phyloP scores from a whole-genome alignment of 1,140 invertebrate genomes.

The Oryctes rhinoceros region DNA sequence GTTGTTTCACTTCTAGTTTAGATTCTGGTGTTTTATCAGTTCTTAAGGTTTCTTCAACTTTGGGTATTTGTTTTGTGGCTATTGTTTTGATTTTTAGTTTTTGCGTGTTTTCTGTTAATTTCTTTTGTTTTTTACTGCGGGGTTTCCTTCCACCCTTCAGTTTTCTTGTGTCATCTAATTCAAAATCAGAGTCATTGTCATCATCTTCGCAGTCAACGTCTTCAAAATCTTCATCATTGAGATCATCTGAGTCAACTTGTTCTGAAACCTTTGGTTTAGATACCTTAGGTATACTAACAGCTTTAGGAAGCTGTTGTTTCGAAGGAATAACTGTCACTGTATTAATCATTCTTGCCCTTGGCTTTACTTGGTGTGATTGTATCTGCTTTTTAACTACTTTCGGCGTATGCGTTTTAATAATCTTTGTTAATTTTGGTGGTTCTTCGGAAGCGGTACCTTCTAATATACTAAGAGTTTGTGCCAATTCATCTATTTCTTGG shows the following conservation, averaged over 20 bases:
- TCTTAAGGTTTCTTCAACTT: slow-evolving; percentile 55
- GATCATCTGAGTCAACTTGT: slow-evolving; percentile 48
- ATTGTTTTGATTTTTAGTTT: slow-evolving; percentile 47
- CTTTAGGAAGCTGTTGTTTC: slow-evolving; percentile 46
- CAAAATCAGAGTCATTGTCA: slow-evolving; percentile 58
- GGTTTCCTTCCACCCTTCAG: slow-evolving; percentile 40
- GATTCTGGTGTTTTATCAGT: slow-evolving; percentile 54
- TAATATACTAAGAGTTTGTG: slow-evolving; percentile 57
- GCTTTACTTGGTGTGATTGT: neutral
- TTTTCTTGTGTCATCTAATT: slow-evolving; percentile 53
- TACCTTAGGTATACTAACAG: slow-evolving; percentile 39
- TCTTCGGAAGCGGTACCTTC: slow-evolving; percentile 49
- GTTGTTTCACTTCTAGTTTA: slow-evolving; percentile 47
- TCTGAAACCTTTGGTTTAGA: slow-evolving; percentile 22
- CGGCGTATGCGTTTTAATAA: slow-evolving; percentile 45
- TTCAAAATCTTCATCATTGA: slow-evolving; percentile 52
- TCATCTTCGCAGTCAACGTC: slow-evolving; percentile 52
- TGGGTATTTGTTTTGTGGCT: slow-evolving; percentile 48
- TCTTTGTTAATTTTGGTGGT: slow-evolving; percentile 45
- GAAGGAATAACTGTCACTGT: slow-evolving; percentile 47
- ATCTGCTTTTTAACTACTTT: slow-evolving; percentile 36
- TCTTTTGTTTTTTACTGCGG: slow-evolving; percentile 54
- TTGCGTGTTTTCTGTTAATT: slow-evolving; percentile 51
- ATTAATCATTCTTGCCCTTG: slow-evolving; percentile 48
- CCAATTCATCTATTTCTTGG: slow-evolving; percentile 55